phyloP scores from a whole-genome alignment of 1,140 invertebrate species.

The Polypedilum pembai region DNA sequence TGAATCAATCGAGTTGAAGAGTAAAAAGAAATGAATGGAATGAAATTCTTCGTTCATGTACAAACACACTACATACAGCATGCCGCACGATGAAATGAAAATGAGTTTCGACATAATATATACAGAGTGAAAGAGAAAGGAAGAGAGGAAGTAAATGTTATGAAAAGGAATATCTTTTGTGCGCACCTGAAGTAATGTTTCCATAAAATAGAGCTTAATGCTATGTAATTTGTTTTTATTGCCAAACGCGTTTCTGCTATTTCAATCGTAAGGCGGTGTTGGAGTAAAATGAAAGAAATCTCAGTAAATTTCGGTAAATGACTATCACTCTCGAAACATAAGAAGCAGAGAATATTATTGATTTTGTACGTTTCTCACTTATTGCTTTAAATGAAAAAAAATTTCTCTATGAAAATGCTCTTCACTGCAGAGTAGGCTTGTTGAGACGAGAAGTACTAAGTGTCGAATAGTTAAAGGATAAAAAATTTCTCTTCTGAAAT shows the following conservation, averaged over 20 bases:
- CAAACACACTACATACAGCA: no score
- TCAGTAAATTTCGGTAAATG: constrained; percentile 10
- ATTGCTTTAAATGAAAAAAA: background rate
- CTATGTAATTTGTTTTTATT: constrained; percentile 27
- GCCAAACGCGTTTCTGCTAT: background rate
- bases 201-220: constrained; percentile 23
- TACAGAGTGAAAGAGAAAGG: no score
- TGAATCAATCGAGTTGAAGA: background rate
- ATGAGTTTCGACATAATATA: no score
- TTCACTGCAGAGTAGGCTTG: no score
- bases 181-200: background rate
- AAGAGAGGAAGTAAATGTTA: no score
- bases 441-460: no score
- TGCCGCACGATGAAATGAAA: no score
- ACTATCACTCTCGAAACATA: background rate
- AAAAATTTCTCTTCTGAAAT: no score
- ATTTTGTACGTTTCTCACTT: constrained; percentile 10
- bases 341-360: background rate
- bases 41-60: background rate
- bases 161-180: background rate
- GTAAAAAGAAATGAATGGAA: background rate
- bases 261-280: background rate
- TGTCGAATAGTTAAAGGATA: no score
- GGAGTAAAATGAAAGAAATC: background rate
- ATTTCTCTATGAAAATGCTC: no score